Base-by-base conservation (phyloP, 2,797 vertebrate genomes). In the Phrynocephalus guinanensis region DNA sequence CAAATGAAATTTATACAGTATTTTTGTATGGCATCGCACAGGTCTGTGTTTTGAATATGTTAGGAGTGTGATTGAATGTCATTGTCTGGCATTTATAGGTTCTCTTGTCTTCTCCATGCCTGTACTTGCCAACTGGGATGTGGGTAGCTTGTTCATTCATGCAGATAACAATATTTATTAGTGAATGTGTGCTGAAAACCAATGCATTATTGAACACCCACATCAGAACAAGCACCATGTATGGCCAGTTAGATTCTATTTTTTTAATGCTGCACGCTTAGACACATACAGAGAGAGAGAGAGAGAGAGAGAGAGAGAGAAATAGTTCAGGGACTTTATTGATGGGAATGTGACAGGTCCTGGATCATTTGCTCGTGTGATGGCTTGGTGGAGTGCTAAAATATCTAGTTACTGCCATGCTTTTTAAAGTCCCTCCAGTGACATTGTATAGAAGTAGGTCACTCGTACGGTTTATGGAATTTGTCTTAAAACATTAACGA, bases 341-440 rank as follows among this genome's bases (percentile, higher is more conserved):
- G 71, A 72, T 87, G 87, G 76, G 86, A 88, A 73, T 24, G 6
- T 85, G 75, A 38, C 75, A 79, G 85, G 50, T 87, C 92, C 71
- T 1, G 75, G 73, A 68, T 1, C 50, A 56, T 79, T 86, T 89
- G 86, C 85, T 91, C 67, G 83, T 82, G 18, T 26, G 80, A 68
- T 87, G 78, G 85, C 38, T 85, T 68, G 71, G 30, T 84, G 85
- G 38, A 60, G 63, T 2, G 22, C 86, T 91, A 79, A 90, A 93
- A 89, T 89, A 91, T 78, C 88, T 90, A 70, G 26, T 8, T 9
- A 18, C 30, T 0, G 68, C 83, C 72, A n/a, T 90, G 67, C 79
- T 82, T 95, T 84, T 87, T 83, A 79, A 26, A 88, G 70, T 90
- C 73, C 79, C 86, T 92, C 78, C 81, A 52, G 38, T 91, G 87